These are phyloP conservation scores for Myodes glareolus DNA, from an alignment of 2,113 vertebrate species.

Conservation along the genomic window DNA sequence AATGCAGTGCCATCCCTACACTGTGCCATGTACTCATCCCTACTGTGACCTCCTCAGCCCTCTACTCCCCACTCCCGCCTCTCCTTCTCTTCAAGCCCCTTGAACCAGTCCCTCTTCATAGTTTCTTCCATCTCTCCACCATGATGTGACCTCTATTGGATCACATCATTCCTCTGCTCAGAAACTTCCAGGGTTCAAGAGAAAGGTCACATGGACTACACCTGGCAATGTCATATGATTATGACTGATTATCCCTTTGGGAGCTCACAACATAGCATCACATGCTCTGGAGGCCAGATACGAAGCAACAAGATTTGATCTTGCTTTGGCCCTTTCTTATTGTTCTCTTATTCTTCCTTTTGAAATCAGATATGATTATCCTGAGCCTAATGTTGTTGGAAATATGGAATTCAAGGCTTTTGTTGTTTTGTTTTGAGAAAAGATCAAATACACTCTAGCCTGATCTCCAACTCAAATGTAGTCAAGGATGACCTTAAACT, in stretches of 20 bases:
- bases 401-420: neutral
- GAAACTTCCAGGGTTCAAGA: neutral
- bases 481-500: neutral
- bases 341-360: neutral
- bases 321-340: neutral
- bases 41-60: neutral
- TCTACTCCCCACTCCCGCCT: neutral
- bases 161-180: neutral
- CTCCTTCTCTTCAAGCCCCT: neutral
- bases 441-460: neutral
- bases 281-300: neutral
- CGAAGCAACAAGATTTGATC: neutral
- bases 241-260: too few species aligned
- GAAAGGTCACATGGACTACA: neutral
- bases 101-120: neutral
- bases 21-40: neutral
- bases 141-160: neutral
- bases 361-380: neutral
- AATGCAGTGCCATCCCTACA: neutral
- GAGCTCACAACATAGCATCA: neutral
- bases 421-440: too few species aligned
- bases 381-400: too few species aligned
- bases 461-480: neutral
- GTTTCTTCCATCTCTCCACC: neutral
- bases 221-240: too few species aligned